Evolutionary conservation across 2,113 vertebrate genomes (phyloP).

Genomic region (Geococcyx californianus): DNA sequence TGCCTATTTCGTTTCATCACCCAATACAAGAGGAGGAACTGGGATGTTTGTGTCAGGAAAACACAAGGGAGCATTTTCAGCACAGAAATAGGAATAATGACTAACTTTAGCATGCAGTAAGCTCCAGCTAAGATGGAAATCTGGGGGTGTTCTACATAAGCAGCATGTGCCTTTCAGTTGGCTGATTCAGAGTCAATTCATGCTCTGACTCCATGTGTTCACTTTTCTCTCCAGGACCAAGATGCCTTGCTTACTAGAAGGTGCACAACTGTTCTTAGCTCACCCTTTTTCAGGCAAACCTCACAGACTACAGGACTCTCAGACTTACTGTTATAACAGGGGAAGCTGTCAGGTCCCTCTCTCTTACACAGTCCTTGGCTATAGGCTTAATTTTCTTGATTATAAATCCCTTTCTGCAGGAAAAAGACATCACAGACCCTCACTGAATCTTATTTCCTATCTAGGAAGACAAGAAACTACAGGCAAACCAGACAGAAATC

Average conservation of each 20-base stretch:
- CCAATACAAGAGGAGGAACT: neutral
- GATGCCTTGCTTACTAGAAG: neutral
- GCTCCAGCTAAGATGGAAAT: neutral
- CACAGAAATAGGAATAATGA: neutral
- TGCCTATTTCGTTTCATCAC: neutral
- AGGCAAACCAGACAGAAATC: neutral
- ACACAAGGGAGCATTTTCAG: neutral
- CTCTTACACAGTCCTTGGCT: neutral
- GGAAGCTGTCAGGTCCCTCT: neutral
- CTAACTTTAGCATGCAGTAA: neutral
- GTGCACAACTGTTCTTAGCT: neutral
- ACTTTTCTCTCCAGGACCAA: neutral
- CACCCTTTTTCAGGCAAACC: neutral
- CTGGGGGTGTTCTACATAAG: neutral
- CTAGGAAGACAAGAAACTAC: neutral
- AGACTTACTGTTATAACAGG: neutral
- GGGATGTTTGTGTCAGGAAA: neutral
- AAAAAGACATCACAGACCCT: neutral
- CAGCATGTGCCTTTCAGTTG: neutral
- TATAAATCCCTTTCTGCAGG: neutral
- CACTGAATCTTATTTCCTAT: neutral
- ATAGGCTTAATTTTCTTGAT: neutral
- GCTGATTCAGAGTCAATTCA: neutral
- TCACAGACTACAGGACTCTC: neutral
- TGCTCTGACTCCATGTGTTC: neutral